Percentiles rank a stretch among this genome's conserved stretches.
phyloP scores from a whole-genome alignment of 2,113 vertebrate species.

The Deroptyus accipitrinus region DNA sequence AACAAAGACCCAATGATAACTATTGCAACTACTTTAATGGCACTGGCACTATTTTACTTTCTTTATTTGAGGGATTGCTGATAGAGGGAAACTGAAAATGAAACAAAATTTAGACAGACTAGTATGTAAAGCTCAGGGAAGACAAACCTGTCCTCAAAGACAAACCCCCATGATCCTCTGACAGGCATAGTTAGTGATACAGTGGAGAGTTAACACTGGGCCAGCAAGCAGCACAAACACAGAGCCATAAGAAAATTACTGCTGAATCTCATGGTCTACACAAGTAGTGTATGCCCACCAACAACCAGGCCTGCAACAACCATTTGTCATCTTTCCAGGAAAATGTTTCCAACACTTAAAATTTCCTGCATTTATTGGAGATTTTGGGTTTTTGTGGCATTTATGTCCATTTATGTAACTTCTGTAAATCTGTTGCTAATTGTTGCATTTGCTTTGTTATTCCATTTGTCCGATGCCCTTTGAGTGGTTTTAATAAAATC shows the following conservation, averaged over 20 bases:
- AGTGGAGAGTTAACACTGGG: not conserved
- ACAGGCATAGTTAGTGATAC: not conserved
- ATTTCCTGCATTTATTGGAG: constrained; percentile 12
- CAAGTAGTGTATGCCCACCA: constrained; percentile 9
- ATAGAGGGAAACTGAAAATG: not conserved
- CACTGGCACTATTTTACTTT: not conserved
- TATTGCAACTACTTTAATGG: not conserved
- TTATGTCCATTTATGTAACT: constrained; percentile 51
- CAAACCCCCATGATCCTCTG: not conserved
- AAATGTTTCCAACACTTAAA: constrained; percentile 51
- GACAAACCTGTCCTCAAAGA: not conserved
- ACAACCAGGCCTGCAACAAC: not conserved
- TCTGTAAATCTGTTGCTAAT: constrained; percentile 66
- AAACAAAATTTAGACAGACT: not conserved
- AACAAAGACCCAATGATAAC: accelerated
- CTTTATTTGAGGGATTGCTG: not conserved
- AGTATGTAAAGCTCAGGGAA: not conserved
- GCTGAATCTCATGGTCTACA: not conserved
- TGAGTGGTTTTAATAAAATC: constrained; percentile 67
- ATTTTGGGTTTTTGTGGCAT: not conserved
- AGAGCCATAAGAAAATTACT: not conserved
- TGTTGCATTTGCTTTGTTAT: constrained; percentile 46
- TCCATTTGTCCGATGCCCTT: constrained; percentile 42
- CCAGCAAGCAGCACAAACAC: not conserved
- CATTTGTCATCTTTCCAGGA: constrained; percentile 11